These are phyloP conservation scores for Acanthiza pusilla DNA, from an alignment of 2,797 vertebrate genomes.

Conservation along the genomic window DNA sequence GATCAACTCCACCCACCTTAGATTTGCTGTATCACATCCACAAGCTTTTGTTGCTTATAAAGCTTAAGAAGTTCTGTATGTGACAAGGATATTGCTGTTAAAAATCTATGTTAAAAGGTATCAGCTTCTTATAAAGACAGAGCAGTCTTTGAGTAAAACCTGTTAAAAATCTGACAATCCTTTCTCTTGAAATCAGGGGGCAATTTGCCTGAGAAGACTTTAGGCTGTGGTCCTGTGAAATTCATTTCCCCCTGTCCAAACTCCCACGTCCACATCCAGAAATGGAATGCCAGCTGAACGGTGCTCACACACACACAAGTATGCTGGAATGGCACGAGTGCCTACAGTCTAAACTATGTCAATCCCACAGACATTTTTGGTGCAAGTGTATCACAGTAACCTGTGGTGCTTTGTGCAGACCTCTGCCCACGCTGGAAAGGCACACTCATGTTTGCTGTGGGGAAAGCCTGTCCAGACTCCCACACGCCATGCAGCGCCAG, in stretches of 20 bases:
- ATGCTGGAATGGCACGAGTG: background rate
- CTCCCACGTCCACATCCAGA: background rate
- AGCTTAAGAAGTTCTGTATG: background rate
- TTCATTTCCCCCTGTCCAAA: background rate
- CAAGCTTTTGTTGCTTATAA: background rate
- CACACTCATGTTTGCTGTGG: background rate
- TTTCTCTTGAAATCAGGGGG: background rate
- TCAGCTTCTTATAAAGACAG: background rate
- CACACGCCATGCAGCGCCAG: background rate
- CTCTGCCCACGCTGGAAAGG: slow-evolving; percentile 12
- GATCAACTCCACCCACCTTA: background rate
- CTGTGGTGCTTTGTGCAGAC: background rate
- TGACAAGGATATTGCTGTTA: background rate
- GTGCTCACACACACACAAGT: background rate
- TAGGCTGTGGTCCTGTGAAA: background rate
- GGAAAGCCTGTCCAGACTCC: background rate
- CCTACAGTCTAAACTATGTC: slow-evolving; percentile 54
- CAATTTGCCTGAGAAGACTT: background rate
- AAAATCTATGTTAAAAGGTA: background rate
- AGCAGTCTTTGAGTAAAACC: background rate
- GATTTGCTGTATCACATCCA: background rate
- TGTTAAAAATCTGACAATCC: background rate
- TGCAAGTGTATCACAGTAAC: background rate
- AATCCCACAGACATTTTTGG: slow-evolving; percentile 38
- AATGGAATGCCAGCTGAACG: background rate